phyloP scores from a whole-genome alignment of 1,140 invertebrate species.

The Scaptomyza pallida region DNA sequence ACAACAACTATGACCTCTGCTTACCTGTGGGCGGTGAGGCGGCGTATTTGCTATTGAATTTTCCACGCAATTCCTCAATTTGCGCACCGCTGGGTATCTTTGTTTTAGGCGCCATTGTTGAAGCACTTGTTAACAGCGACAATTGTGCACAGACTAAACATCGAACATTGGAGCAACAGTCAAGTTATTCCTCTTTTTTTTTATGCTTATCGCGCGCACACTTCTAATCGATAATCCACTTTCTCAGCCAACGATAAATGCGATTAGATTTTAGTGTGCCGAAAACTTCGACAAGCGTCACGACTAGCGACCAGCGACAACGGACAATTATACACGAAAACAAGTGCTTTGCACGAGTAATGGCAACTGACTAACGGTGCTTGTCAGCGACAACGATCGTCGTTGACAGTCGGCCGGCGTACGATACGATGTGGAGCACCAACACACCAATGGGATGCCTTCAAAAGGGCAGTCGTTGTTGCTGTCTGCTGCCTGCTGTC shows the following conservation, averaged over 20 bases:
- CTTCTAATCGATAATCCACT: slow-evolving; percentile 67
- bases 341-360: slow-evolving; percentile 59
- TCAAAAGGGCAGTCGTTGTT: slow-evolving; percentile 38
- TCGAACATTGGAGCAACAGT: slow-evolving; percentile 35
- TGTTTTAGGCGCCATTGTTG: slow-evolving; percentile 62
- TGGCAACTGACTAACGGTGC: slow-evolving; percentile 59
- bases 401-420: slow-evolving; percentile 60
- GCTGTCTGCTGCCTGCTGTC: background rate
- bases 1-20: background rate
- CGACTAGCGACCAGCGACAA: too few species aligned
- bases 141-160: slow-evolving; percentile 39
- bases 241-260: slow-evolving; percentile 43
- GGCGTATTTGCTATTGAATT: slow-evolving; percentile 85
- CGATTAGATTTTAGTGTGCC: slow-evolving; percentile 58
- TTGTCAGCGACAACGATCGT: slow-evolving; percentile 35
- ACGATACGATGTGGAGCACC: slow-evolving; percentile 68
- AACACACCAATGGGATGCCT: slow-evolving; percentile 22
- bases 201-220: slow-evolving; percentile 37
- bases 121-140: slow-evolving; percentile 26
- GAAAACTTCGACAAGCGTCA: slow-evolving; percentile 7
- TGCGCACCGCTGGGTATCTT: slow-evolving; percentile 78
- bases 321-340: slow-evolving; percentile 8
- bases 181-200: background rate
- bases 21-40: slow-evolving; percentile 82
- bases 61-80: slow-evolving; percentile 85